A percentile compares a stretch with the other conserved stretches of the same genome.
Conservation (phyloP, 2,797 vertebrate genomes). For the Syngnathus rostellatus region DNA sequence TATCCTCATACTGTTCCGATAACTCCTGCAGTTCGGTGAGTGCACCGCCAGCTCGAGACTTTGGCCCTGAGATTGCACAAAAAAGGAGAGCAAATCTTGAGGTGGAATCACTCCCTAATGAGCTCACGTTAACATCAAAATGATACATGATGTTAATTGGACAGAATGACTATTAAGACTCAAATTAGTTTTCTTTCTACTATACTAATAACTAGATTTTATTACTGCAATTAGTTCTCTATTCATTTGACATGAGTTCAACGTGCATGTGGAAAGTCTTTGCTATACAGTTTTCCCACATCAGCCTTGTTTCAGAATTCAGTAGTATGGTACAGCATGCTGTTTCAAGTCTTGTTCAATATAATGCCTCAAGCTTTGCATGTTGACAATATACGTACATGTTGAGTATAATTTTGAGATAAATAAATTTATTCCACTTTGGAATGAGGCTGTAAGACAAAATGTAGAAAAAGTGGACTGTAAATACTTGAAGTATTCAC, state of each 20-base stretch:
- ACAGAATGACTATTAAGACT: too few relatives aligned
- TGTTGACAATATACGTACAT: too few relatives aligned
- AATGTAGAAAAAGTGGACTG: neutral
- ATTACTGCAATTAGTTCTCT: neutral
- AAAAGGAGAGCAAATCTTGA: neutral
- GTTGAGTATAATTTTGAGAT: neutral
- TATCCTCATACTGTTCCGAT: conserved; percentile 90
- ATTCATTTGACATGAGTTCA: neutral
- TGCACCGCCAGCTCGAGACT: conserved; percentile 37
- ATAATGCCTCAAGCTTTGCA: too few relatives aligned
- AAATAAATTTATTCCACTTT: neutral
- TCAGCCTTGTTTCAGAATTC: too few relatives aligned
- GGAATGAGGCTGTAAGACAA: neutral
- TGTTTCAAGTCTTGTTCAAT: too few relatives aligned
- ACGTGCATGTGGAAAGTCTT: too few relatives aligned
- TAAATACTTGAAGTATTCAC: neutral
- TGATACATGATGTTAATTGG: neutral
- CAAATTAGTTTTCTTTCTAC: neutral
- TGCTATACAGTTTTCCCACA: neutral
- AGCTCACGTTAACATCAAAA: neutral
- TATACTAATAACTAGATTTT: neutral
- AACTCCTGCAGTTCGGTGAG: conserved; percentile 80
- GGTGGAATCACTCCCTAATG: neutral
- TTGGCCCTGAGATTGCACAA: conserved; percentile 38
- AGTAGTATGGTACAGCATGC: too few relatives aligned